Evolutionary conservation across 2,888 invertebrate species (phyloP).

Genomic region (Sinodicranocentrus sp.): DNA sequence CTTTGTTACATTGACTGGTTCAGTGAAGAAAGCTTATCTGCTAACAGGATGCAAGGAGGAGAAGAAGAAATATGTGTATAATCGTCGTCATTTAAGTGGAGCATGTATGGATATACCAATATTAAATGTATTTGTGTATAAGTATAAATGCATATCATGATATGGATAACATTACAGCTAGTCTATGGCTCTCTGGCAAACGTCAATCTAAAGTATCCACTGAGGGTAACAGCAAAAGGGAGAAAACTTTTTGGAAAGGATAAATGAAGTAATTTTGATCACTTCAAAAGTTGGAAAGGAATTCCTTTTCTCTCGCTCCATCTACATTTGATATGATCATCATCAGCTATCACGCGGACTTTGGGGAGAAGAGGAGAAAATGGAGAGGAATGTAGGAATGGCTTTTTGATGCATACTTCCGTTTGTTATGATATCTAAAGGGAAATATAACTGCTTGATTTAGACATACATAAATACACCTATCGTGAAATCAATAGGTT

Average conservation of each 20-base stretch:
- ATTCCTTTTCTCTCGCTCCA: slow-evolving; percentile 40
- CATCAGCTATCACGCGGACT: slow-evolving; percentile 31
- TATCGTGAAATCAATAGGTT: too few species aligned
- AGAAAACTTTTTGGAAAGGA: slow-evolving; percentile 14
- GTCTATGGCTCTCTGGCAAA: too few species aligned
- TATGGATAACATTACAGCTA: too few species aligned
- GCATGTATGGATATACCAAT: neutral
- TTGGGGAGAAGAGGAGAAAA: slow-evolving; percentile 41
- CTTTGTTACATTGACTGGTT: neutral
- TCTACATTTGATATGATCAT: slow-evolving; percentile 47
- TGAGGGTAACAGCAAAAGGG: neutral
- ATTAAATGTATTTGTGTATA: neutral
- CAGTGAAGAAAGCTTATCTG: neutral
- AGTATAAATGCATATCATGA: too few species aligned
- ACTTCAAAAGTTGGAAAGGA: slow-evolving; percentile 57
- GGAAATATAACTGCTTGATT: too few species aligned
- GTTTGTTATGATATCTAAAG: too few species aligned
- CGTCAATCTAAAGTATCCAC: too few species aligned
- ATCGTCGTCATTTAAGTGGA: neutral
- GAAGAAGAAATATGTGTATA: neutral
- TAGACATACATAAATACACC: too few species aligned
- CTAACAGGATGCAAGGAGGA: neutral
- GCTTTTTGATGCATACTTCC: too few species aligned
- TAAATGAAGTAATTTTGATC: slow-evolving; percentile 65
- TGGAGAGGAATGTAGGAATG: slow-evolving; percentile 48